Evolutionary conservation across 2,797 vertebrate genomes (phyloP), one percentile per base, ranked within the genome.

Genomic region (Paguma larvata): DNA sequence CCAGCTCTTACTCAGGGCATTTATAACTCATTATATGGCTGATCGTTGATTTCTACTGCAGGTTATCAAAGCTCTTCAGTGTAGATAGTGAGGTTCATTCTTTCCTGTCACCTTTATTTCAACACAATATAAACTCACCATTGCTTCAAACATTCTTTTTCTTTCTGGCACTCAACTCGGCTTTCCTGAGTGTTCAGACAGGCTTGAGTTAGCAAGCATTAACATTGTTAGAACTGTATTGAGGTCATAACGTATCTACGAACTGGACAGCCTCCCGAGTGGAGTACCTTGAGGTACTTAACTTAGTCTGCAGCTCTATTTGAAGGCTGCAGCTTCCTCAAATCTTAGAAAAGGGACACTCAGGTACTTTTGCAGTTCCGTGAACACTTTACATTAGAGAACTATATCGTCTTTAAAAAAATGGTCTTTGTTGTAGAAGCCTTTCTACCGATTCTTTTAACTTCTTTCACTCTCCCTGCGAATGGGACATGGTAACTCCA

Each of bases 71-170:
- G 25, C 5, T 38, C 44, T 46, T 79, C 32, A 6, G n/a, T 80
- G 75, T 85, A 89, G n/a, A 73, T 51, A 56, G 30, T 44, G 65
- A 75, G 62, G 25, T 80, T 94, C 23, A 83, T 56, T 86, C 92
- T 46, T 80, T 2, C 34, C 6, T 51, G 27, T 9, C 19, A 27
- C 5, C 91, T 91, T 94, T 79, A 82, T 92, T 87, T 95, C 44
- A n/a, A 12, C 38, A 73, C 48, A n/a, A 79, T 56, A 85, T 88
- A 92, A 96, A 95, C 14, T 91, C 18, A 68, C 6, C 41, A 46
- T 78, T 92, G 82, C 90, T 90, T 87, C 63, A 41, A 67, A 80
- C 27, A 51, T 56, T 53, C 18, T 67, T 91, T 83, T 83, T 83
- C 59, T 95, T 83, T 77, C 51, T 94, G 73, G 75, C 44, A 77